A percentile compares a stretch with the other conserved stretches of the same genome.
Evolutionary conservation across 2,888 invertebrate genomes (phyloP).

Genomic region (Pristionchus fissidentatus): DNA sequence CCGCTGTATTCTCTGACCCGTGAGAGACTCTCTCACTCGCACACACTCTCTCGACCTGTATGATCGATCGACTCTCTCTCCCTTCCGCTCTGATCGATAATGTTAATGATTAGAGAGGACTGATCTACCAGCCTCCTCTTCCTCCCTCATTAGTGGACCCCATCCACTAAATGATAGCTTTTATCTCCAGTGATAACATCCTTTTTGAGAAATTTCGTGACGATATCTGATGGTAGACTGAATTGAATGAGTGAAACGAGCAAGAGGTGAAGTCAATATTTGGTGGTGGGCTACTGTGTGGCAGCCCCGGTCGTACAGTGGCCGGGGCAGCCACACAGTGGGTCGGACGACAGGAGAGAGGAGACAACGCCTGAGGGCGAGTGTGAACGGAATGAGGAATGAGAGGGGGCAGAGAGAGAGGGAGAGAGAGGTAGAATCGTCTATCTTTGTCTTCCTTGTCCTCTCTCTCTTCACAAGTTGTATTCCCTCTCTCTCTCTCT

Average conservation of each 20-base stretch:
- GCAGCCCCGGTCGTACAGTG: slow-evolving; percentile 12
- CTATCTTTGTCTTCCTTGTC: slow-evolving; percentile 16
- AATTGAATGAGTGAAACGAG: not conserved
- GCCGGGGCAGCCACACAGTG: slow-evolving; percentile 27
- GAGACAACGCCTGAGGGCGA: slow-evolving; percentile 16
- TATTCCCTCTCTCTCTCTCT: not conserved
- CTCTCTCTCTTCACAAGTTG: slow-evolving; percentile 24
- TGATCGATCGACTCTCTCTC: slow-evolving; percentile 24
- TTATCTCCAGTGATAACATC: not conserved
- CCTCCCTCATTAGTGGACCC: too few species aligned
- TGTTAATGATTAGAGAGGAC: not conserved
- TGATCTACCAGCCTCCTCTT: slow-evolving; percentile 13
- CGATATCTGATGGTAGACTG: not conserved
- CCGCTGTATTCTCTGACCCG: slow-evolving; percentile 25
- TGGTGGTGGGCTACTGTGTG: not conserved
- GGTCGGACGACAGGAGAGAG: not conserved
- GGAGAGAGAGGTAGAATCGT: slow-evolving; percentile 8
- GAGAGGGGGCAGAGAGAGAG: slow-evolving; percentile 21
- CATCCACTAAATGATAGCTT: too few species aligned
- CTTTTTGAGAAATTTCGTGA: too few species aligned
- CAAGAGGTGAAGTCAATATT: not conserved
- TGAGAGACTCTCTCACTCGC: slow-evolving; percentile 23
- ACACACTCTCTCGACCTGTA: not conserved
- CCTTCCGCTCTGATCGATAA: slow-evolving; percentile 25
- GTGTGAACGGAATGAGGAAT: not conserved